A percentile compares a stretch with the other conserved stretches of the same genome.
These are phyloP conservation scores for Tetramorium bicarinatum DNA, from an alignment of 2,888 invertebrate species.

Conservation along the genomic window DNA sequence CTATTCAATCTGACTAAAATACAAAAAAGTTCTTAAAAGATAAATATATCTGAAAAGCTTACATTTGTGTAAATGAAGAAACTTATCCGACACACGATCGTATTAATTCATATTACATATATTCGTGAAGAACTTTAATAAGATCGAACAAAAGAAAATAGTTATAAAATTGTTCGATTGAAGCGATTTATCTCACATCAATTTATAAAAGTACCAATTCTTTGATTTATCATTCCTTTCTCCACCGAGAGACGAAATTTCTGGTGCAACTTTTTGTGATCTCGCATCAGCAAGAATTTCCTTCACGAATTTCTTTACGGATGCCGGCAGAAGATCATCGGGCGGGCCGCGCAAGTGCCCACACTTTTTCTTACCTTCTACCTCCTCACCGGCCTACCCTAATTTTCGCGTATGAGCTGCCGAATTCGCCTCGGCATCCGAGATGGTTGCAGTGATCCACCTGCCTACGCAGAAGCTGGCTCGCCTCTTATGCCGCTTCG, in stretches of 20 bases:
- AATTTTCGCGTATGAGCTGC: slow-evolving; percentile 66
- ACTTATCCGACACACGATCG: neutral
- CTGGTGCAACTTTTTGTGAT: slow-evolving; percentile 47
- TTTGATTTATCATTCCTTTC: slow-evolving; percentile 20
- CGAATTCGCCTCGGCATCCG: slow-evolving; percentile 60
- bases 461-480: slow-evolving; percentile 69
- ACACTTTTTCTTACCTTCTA: slow-evolving; percentile 52
- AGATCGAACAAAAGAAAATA: neutral
- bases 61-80: neutral
- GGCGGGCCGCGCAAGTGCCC: slow-evolving; percentile 38
- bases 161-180: neutral
- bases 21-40: neutral
- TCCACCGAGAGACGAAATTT: slow-evolving; percentile 29
- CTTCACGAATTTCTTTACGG: slow-evolving; percentile 61
- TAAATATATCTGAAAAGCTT: too few relatives aligned
- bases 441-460: slow-evolving; percentile 57
- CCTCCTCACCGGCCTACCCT: slow-evolving; percentile 49
- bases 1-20: neutral
- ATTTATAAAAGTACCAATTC: slow-evolving; percentile 33
- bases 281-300: slow-evolving; percentile 53
- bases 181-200: slow-evolving; percentile 18
- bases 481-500: slow-evolving; percentile 62
- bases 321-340: slow-evolving; percentile 52
- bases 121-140: slow-evolving; percentile 7
- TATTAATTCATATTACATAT: neutral